Evolutionary conservation across 2,888 invertebrate species (phyloP).

Genomic region (Athetis lepigone): DNA sequence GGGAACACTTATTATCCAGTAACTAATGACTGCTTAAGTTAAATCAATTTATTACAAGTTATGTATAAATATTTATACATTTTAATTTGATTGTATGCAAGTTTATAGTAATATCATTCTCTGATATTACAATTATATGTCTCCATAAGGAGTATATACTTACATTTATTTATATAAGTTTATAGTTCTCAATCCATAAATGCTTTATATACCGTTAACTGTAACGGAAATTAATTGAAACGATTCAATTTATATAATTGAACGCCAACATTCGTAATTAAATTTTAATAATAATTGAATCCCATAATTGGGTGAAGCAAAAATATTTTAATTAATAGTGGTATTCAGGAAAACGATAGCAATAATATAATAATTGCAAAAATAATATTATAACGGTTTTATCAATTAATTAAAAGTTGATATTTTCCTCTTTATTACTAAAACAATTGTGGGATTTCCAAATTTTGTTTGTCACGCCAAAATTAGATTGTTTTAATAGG

Average conservation of each 20-base stretch:
- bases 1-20: constrained; percentile 10
- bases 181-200: constrained; percentile 16
- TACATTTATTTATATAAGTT: no score
- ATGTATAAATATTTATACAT: constrained; percentile 6
- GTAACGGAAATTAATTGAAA: constrained; percentile 36
- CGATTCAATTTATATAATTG: constrained; percentile 45
- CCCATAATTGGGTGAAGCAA: constrained; percentile 47
- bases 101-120: no score
- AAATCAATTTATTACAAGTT: constrained; percentile 28
- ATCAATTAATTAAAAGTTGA: constrained; percentile 58
- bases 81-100: background rate
- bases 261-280: constrained; percentile 47
- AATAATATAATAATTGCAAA: constrained; percentile 59
- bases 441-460: constrained; percentile 59
- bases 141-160: no score
- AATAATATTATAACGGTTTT: constrained; percentile 62
- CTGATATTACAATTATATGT: no score
- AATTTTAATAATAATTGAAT: constrained; percentile 51
- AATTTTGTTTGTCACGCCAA: constrained; percentile 56
- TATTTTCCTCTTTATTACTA: constrained; percentile 62
- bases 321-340: constrained; percentile 54
- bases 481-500: constrained; percentile 17
- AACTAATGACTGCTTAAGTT: constrained; percentile 39
- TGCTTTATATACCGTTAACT: constrained; percentile 11
- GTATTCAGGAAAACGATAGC: constrained; percentile 66